phyloP scores from a whole-genome alignment of 2,888 invertebrate species.

The Pterostichus niger region DNA sequence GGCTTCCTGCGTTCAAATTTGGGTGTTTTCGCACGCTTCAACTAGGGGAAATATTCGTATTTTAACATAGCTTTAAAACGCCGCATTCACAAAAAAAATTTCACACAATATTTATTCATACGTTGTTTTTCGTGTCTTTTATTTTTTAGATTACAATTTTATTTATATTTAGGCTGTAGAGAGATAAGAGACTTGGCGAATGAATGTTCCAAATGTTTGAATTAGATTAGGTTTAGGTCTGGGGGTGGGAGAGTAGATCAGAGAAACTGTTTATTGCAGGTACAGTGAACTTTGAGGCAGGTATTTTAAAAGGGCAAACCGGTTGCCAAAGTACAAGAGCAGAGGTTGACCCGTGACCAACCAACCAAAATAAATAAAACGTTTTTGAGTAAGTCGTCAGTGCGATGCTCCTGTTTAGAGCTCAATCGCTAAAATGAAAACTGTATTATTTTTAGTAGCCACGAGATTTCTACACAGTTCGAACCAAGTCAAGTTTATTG shows the following conservation, averaged over 20 bases:
- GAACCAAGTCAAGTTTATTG: conserved; percentile 53
- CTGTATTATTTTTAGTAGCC: conserved; percentile 51
- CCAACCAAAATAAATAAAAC: conserved; percentile 55
- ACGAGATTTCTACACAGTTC: conserved; percentile 25
- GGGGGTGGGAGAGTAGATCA: conserved; percentile 16
- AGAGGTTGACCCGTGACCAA: conserved; percentile 25
- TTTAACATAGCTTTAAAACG: conserved; percentile 1
- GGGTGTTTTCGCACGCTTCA: conserved; percentile 30
- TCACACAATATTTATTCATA: background rate
- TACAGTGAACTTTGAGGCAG: conserved; percentile 41
- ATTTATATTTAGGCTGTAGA: background rate
- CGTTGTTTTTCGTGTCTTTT: background rate
- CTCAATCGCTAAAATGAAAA: conserved; percentile 39
- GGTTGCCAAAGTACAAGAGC: conserved; percentile 43
- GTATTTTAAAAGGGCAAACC: conserved; percentile 40
- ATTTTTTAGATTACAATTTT: conserved; percentile 8
- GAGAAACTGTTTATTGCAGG: conserved; percentile 28
- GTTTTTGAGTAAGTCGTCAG: conserved; percentile 46
- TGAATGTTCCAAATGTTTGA: conserved; percentile 30
- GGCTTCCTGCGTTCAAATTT: conserved; percentile 41
- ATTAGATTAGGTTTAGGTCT: conserved; percentile 11
- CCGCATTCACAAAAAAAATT: background rate
- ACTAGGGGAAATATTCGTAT: conserved; percentile 14
- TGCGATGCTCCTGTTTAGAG: conserved; percentile 43
- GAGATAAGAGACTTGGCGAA: conserved; percentile 9